These are phyloP conservation scores for Pipra filicauda DNA, from an alignment of 2,113 vertebrate species.

Conservation along the genomic window DNA sequence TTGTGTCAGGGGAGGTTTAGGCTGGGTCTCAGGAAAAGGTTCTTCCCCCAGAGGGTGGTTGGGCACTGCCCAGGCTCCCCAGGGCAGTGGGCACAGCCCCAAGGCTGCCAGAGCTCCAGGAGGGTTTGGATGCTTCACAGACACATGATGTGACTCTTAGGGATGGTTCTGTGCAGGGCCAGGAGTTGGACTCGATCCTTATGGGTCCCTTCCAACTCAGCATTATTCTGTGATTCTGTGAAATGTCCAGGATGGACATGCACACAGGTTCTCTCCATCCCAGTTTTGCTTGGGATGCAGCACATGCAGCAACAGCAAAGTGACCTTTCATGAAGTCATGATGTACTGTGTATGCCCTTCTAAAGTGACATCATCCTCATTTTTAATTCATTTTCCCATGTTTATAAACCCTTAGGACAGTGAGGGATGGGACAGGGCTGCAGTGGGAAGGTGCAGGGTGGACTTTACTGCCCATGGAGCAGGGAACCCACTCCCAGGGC, in stretches of 20 bases:
- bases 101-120: not conserved
- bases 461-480: not conserved
- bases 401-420: not conserved
- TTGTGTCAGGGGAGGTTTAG: not conserved
- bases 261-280: not conserved
- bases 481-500: not conserved
- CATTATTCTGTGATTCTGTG: not conserved
- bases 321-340: not conserved
- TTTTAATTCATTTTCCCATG: not conserved
- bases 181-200: not conserved
- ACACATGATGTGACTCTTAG: not conserved
- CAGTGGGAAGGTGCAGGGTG: not conserved
- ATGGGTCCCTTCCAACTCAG: not conserved
- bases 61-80: not conserved
- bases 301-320: fast-evolving
- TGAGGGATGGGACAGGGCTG: not conserved
- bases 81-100: not conserved
- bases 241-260: not conserved
- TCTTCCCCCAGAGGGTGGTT: not conserved
- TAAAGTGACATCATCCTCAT: not conserved
- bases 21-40: not conserved
- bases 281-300: not conserved
- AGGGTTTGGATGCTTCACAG: not conserved
- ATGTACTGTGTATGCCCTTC: not conserved
- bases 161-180: not conserved